Evolutionary conservation across 2,113 vertebrate genomes (phyloP).

Genomic region (Hemiscyllium ocellatum): DNA sequence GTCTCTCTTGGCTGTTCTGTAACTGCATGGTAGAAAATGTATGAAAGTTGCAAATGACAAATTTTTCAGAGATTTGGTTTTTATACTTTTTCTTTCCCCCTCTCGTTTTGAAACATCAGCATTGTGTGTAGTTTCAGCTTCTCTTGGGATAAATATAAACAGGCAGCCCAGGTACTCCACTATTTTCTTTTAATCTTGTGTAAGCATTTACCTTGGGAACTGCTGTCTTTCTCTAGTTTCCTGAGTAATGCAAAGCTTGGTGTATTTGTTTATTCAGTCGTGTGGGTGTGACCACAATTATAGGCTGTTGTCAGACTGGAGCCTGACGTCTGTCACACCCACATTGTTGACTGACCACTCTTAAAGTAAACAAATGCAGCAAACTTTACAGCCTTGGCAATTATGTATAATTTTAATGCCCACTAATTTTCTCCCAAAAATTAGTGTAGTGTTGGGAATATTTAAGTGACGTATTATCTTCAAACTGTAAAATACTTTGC

Average conservation of each 20-base stretch:
- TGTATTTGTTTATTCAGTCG: conserved; percentile 28
- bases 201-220: background rate
- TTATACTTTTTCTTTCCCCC: background rate
- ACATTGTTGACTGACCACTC: conserved; percentile 19
- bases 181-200: background rate
- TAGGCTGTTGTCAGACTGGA: conserved; percentile 18
- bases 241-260: background rate
- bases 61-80: background rate
- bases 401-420: conserved; percentile 3
- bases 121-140: background rate
- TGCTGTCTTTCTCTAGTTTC: background rate
- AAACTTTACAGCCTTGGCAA: background rate
- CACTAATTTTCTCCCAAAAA: background rate
- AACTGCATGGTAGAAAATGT: background rate
- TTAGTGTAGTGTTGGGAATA: background rate
- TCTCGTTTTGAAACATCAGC: background rate
- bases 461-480: background rate
- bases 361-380: background rate
- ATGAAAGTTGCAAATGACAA: background rate
- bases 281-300: conserved; percentile 9
- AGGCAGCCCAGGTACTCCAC: background rate
- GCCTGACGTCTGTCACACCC: background rate
- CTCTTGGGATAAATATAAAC: background rate
- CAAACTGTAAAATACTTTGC: background rate
- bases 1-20: background rate